Percentiles rank a stretch among this genome's conserved stretches.
Evolutionary conservation across 2,797 vertebrate species (phyloP).

Genomic region (Parauchenoglanis ngamensis): DNA sequence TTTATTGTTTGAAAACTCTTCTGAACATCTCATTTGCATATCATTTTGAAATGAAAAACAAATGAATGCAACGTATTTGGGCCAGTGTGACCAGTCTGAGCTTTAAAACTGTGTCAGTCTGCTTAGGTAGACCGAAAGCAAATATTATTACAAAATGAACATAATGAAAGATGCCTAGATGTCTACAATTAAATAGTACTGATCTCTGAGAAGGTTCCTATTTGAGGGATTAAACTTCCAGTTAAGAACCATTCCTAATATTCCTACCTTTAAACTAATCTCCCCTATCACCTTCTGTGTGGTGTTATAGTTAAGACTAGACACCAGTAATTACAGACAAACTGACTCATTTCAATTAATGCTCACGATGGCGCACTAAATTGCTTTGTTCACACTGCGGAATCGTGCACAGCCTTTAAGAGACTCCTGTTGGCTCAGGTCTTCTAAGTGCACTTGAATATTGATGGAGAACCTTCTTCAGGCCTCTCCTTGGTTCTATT

Average conservation of each 20-base stretch:
- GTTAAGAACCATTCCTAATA: not conserved
- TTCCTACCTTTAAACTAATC: not conserved
- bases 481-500: not conserved
- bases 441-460: constrained; percentile 37
- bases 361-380: not conserved
- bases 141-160: not conserved
- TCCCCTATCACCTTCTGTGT: not conserved
- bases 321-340: not conserved
- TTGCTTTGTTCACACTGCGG: not conserved
- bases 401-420: constrained; percentile 4
- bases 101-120: not conserved
- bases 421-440: constrained; percentile 8
- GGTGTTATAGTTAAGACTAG: no score
- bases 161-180: not conserved
- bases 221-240: not conserved
- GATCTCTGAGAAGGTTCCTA: not conserved
- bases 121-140: not conserved
- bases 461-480: constrained; percentile 31
- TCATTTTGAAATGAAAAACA: constrained; percentile 23
- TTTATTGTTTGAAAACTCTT: not conserved
- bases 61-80: constrained; percentile 18
- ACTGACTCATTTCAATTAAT: constrained; percentile 13
- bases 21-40: constrained; percentile 26
- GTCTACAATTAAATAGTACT: not conserved
- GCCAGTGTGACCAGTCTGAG: not conserved